Percentiles rank a stretch among this genome's conserved stretches.
Conservation (phyloP, 64 coral and sea anemone genomes). For the Dendrophyllia cribrosa region DNA sequence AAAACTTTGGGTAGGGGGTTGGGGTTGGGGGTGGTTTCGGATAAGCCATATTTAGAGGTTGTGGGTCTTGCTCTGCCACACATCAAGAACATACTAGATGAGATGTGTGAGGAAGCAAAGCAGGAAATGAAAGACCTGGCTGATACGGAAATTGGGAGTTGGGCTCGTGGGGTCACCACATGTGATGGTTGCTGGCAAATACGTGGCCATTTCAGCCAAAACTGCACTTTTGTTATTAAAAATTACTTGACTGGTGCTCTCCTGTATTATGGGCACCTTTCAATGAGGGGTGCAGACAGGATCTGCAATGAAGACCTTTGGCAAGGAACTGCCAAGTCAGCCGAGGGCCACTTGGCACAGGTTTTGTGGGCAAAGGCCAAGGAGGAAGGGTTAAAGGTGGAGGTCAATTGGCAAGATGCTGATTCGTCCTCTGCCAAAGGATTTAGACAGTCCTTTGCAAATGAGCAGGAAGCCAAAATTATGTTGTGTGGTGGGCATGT, state of each 20-base stretch:
- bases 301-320: conserved; percentile 52
- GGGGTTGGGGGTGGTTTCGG: conserved; percentile 25
- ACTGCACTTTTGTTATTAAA: no score
- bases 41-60: conserved; percentile 48
- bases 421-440: conserved; percentile 46
- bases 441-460: conserved; percentile 35
- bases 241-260: conserved; percentile 58
- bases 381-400: conserved; percentile 45
- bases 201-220: conserved; percentile 31
- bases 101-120: conserved; percentile 72
- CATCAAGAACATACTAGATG: conserved; percentile 64
- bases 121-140: conserved; percentile 61
- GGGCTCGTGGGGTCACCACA: conserved; percentile 18
- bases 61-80: conserved; percentile 35
- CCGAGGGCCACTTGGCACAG: conserved; percentile 23
- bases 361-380: conserved; percentile 16
- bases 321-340: conserved; percentile 37
- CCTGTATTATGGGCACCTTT: conserved; percentile 67
- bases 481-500: conserved; percentile 66
- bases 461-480: conserved; percentile 31
- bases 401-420: conserved; percentile 50
- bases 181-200: conserved; percentile 73
- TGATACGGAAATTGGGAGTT: conserved; percentile 32
- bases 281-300: conserved; percentile 55
- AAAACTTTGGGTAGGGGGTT: conserved; percentile 57